Evolutionary conservation across 2,113 vertebrate genomes (phyloP), one percentile per base, ranked within the genome.

Genomic region (Ovibos moschatus): DNA sequence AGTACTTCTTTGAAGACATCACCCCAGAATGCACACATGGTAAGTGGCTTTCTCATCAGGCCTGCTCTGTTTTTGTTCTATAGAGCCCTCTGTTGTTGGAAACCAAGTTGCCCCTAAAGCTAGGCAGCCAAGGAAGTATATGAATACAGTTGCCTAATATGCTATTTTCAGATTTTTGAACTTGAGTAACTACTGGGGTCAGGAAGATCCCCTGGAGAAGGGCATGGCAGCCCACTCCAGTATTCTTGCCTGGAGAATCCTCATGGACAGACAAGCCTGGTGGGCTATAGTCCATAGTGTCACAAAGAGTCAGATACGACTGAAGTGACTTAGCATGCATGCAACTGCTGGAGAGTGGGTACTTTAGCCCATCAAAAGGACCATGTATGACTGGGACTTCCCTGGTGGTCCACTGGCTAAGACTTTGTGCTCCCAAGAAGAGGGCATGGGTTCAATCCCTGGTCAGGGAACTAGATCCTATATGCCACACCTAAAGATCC

Each of bases 1-100:
- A 99, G 97, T 99, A 99, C 98, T 99, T 99, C 98, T 99, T 99
- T 98, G 99, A 99, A 98, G 99, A 99, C 97, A 99, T 99, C 97
- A 99, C 99, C 36, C 99, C 99, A 12, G 99, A 99, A 83, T 99
- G 99, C 28, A 99, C 99, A 4, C 99, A 99, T 0, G 99, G 99
- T 99, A 99, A 83, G 99, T 71, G 93, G 33, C 62, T 53, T 88
- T 33, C 16, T 74, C 88, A 0, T 6, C 51, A 14, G 45, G 2
- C 19, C 0, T 30, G 14, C 11, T 51, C 0, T 53, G 13, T 21
- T 78, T 27, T 23, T 55, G 25, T 76, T 45, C 50, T 33, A 5
- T 74, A 43, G 17, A 74, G 19, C 40, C 51, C 58, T 53, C 51
- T 25, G 2, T 57, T 47, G 7, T 6, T 58, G 9, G 87, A 40